Evolutionary conservation across 2,113 vertebrate species (phyloP), one percentile per base, ranked within the genome.

Genomic region (Alligator mississippiensis): DNA sequence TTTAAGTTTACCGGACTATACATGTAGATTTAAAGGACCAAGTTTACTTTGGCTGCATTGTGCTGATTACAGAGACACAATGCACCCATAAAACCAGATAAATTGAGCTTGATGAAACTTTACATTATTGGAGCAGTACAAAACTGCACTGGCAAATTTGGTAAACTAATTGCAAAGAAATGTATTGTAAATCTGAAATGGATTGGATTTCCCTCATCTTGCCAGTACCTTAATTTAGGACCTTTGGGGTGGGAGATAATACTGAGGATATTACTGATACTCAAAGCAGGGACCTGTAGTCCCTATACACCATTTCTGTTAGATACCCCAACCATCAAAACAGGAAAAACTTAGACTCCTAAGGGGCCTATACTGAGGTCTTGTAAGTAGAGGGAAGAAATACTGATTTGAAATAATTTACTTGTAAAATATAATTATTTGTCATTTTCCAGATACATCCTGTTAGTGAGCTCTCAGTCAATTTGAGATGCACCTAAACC

Each of bases 21-120:
- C 16, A 24, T 0, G 0, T 77, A 59, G 7, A 5, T 75, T 47
- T 21, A 60, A 80, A 70, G 47, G 63, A 8, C 30, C 1, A 62
- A 72, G 11, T 21, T 78, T 9, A 6, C 18, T 90, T 34, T 88
- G 34, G 63, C 28, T 24, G 8, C 6, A 6, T 81, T 62, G 17
- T 0, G 1, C 8, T 22, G 79, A 2, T 80, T 30, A 47, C 66
- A 70, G 3, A 11, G 30, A 34, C 17, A 55, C 12, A 68, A n/a
- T 14, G 47, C 27, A 47, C 6, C 82, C 21, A 70, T 62, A 91
- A 47, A 47, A 47, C 47, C 7, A 47, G 47, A 9, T 47, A 47
- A 96, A 77, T 18, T 19, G 24, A 47, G 9, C 82, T 80, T 28
- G 90, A 58, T 60, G 3, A 54, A 30, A 77, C 12, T 13, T 38